Evolutionary conservation across 2,113 vertebrate genomes (phyloP).

Genomic region (Eublepharis macularius): DNA sequence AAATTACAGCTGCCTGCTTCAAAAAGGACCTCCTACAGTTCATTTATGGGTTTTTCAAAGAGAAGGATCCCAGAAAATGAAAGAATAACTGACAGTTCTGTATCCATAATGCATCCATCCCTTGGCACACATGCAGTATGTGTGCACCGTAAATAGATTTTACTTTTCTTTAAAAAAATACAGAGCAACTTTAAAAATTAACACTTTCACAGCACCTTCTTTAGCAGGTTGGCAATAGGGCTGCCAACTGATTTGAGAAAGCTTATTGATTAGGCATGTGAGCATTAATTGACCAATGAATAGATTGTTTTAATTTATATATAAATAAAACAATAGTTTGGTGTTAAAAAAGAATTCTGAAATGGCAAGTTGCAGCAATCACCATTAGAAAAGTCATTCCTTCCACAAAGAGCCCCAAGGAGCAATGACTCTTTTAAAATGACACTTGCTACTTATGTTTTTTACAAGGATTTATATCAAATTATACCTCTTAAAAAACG

Average conservation of each 20-base stretch:
- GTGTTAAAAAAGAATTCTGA: too few species aligned
- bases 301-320: too few species aligned
- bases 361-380: too few species aligned
- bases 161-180: neutral
- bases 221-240: conserved; percentile 17
- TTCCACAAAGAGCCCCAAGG: too few species aligned
- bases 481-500: too few species aligned
- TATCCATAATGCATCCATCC: conserved; percentile 59
- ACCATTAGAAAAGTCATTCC: too few species aligned
- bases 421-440: too few species aligned
- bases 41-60: conserved; percentile 58
- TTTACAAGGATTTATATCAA: too few species aligned
- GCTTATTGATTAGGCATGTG: neutral
- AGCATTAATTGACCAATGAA: neutral
- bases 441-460: too few species aligned
- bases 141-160: conserved; percentile 29
- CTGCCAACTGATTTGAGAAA: neutral
- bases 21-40: conserved; percentile 47
- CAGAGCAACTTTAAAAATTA: conserved; percentile 16
- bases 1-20: conserved; percentile 45
- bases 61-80: conserved; percentile 56
- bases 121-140: conserved; percentile 42
- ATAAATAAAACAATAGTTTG: neutral
- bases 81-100: conserved; percentile 62
- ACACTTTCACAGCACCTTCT: conserved; percentile 24